A percentile compares a stretch with the other conserved stretches of the same genome.
Conservation (phyloP, 2,113 vertebrate genomes). For the Pangasianodon hypophthalmus region DNA sequence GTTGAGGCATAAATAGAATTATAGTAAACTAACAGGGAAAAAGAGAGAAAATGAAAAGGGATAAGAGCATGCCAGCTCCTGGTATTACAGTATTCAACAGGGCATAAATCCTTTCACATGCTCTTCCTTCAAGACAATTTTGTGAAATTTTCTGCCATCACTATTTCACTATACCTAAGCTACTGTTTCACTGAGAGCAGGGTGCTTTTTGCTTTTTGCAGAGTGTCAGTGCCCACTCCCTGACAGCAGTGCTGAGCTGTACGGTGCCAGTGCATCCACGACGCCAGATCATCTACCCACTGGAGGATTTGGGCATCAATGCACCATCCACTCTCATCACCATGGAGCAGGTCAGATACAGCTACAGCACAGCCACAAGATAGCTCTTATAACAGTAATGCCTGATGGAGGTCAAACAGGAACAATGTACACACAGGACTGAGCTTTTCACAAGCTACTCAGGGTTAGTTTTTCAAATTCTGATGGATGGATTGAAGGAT, state of each 20-base stretch:
- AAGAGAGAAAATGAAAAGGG: slow-evolving; percentile 24
- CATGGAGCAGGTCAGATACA: slow-evolving; percentile 79
- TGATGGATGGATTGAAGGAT: background rate
- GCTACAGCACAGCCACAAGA: background rate
- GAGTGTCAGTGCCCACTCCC: slow-evolving; percentile 79
- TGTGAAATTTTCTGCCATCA: slow-evolving; percentile 16
- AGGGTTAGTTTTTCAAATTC: background rate
- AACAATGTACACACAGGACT: background rate
- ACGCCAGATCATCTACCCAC: slow-evolving; percentile 92
- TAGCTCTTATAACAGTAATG: background rate
- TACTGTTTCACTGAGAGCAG: background rate
- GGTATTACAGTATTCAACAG: background rate
- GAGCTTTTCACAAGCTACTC: background rate
- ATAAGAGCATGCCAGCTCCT: background rate
- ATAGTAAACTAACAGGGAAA: slow-evolving; percentile 45
- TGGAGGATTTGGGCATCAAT: slow-evolving; percentile 88
- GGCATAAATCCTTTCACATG: background rate
- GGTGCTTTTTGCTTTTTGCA: slow-evolving; percentile 68
- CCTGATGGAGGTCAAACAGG: background rate
- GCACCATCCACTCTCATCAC: slow-evolving; percentile 85
- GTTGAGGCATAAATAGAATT: slow-evolving; percentile 61
- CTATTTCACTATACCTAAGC: background rate
- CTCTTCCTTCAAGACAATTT: background rate
- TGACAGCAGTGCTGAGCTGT: slow-evolving; percentile 84
- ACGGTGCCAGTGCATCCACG: slow-evolving; percentile 90